Conservation (phyloP, 1,140 invertebrate species). For the Bicyclus anynana region DNA sequence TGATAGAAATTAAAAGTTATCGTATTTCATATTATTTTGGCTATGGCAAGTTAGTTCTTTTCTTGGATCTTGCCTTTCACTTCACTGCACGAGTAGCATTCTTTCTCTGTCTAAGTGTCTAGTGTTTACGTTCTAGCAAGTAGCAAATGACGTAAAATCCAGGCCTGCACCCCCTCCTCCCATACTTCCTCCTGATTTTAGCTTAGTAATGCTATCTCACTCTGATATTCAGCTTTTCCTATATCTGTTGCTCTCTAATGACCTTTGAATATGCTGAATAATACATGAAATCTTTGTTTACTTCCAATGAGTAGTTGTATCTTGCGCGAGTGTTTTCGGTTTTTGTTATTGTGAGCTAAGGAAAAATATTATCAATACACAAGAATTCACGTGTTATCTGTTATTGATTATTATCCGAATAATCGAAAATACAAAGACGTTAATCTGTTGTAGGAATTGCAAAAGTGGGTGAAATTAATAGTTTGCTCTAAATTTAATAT, state of each 20-base stretch:
- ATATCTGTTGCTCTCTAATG: constrained; percentile 50
- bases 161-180: constrained; percentile 31
- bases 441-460: neutral
- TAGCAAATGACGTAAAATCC: neutral
- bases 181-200: constrained; percentile 36
- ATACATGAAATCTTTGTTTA: constrained; percentile 75
- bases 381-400: constrained; percentile 15
- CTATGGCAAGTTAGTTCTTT: too few relatives aligned
- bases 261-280: constrained; percentile 75
- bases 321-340: constrained; percentile 57
- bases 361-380: constrained; percentile 35
- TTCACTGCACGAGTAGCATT: too few relatives aligned
- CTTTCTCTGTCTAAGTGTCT: too few relatives aligned
- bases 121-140: too few relatives aligned
- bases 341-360: constrained; percentile 65
- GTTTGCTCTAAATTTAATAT: constrained; percentile 52
- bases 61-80: too few relatives aligned
- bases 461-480: constrained; percentile 21
- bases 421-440: constrained; percentile 6
- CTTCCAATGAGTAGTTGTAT: constrained; percentile 52
- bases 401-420: constrained; percentile 11
- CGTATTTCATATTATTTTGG: too few relatives aligned
- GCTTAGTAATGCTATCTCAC: constrained; percentile 37
- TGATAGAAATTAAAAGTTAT: too few relatives aligned
- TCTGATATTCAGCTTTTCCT: constrained; percentile 28